Evolutionary conservation across 53 echinoderm and acorn worm species (phyloP).

Genomic region (Paelopatides confundens): DNA sequence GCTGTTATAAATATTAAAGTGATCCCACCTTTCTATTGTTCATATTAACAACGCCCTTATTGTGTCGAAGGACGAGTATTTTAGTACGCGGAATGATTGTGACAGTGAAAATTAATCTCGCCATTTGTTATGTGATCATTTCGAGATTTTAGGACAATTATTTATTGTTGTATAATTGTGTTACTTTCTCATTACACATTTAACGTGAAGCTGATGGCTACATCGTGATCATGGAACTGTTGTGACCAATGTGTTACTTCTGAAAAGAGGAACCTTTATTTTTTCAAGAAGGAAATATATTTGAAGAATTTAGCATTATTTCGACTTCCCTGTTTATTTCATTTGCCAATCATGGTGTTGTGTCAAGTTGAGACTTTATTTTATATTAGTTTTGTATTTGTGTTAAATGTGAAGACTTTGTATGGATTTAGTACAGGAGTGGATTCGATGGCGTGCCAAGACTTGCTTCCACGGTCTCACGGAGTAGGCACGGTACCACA

Average conservation of each 20-base stretch:
- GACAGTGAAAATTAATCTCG: background rate
- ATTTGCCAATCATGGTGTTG: background rate
- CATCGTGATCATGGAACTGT: no score
- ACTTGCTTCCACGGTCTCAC: background rate
- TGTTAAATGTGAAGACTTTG: constrained; percentile 2
- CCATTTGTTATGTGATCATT: background rate
- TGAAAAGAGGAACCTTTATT: no score
- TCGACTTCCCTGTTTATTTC: no score
- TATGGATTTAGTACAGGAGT: constrained; percentile 1
- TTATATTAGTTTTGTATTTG: constrained; percentile 33
- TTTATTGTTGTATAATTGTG: no score
- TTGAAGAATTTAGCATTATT: no score
- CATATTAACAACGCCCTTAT: constrained; percentile 1
- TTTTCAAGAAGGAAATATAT: no score
- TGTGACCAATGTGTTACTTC: no score
- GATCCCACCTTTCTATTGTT: constrained; percentile 25
- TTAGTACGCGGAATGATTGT: background rate
- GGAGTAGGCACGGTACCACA: background rate
- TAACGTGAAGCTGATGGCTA: no score
- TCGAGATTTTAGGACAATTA: no score
- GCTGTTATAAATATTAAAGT: background rate
- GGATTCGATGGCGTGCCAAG: background rate
- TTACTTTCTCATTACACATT: no score
- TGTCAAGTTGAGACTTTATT: background rate
- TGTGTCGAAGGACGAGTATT: background rate